A percentile compares a stretch with the other conserved stretches of the same genome.
Conservation (phyloP, 1,140 invertebrate genomes). For the Cheumatopsyche charites region DNA sequence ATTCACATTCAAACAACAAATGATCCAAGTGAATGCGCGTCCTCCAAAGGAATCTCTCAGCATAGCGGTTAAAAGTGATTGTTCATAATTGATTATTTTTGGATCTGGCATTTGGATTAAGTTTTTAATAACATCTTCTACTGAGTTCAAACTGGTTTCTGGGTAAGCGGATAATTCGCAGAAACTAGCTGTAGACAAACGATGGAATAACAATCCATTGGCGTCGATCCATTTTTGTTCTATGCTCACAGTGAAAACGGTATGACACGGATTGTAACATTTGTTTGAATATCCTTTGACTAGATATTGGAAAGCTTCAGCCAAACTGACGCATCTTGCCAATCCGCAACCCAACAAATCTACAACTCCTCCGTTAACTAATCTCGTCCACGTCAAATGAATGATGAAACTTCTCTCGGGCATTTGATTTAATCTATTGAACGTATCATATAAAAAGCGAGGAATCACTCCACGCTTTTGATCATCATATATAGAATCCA, state of each 20-base stretch:
- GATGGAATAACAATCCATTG: slow-evolving; percentile 62
- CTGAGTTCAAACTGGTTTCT: slow-evolving; percentile 66
- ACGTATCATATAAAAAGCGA: slow-evolving; percentile 75
- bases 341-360: slow-evolving; percentile 64
- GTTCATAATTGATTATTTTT: slow-evolving; percentile 66
- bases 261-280: slow-evolving; percentile 61
- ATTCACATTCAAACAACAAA: slow-evolving; percentile 68
- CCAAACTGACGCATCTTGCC: slow-evolving; percentile 61
- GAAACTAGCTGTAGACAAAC: slow-evolving; percentile 72
- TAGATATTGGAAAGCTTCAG: slow-evolving; percentile 64
- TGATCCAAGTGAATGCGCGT: slow-evolving; percentile 69
- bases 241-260: slow-evolving; percentile 70
- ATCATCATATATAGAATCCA: slow-evolving; percentile 71
- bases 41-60: slow-evolving; percentile 73
- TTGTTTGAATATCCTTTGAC: slow-evolving; percentile 57
- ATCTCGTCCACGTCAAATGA: slow-evolving; percentile 71
- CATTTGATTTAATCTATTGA: slow-evolving; percentile 67
- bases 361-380: slow-evolving; percentile 63
- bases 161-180: slow-evolving; percentile 68
- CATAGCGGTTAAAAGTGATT: slow-evolving; percentile 69
- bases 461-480: slow-evolving; percentile 78
- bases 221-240: slow-evolving; percentile 71
- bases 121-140: slow-evolving; percentile 68
- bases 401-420: slow-evolving; percentile 66
- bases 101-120: slow-evolving; percentile 64